Evolutionary conservation across 2,797 vertebrate genomes (phyloP).

Genomic region (Crotalus adamanteus): DNA sequence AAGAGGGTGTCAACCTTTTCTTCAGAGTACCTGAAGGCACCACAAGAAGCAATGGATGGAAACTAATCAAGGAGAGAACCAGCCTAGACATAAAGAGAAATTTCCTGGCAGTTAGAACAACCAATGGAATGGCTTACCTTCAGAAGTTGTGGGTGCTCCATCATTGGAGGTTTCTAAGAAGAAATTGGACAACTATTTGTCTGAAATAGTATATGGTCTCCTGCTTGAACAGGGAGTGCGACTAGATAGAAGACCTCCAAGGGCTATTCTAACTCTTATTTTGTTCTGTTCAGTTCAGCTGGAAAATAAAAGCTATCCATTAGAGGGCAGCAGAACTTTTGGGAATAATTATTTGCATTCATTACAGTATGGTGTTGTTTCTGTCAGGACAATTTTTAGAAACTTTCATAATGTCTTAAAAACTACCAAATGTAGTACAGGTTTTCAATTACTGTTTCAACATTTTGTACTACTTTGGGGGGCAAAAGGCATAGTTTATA

Average conservation of each 20-base stretch:
- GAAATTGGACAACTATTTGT: too few relatives aligned
- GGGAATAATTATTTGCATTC: neutral
- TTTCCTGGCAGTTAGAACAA: neutral
- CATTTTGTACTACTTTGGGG: neutral
- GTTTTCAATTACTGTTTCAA: neutral
- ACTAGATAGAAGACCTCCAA: neutral
- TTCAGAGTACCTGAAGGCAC: neutral
- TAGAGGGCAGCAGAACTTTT: conserved; percentile 48
- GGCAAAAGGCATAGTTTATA: neutral
- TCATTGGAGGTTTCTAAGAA: neutral
- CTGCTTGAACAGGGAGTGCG: neutral
- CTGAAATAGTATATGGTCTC: neutral
- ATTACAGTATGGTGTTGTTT: neutral
- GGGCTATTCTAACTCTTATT: neutral
- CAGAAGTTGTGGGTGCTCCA: neutral
- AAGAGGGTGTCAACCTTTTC: neutral
- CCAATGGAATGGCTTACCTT: neutral
- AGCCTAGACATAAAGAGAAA: neutral
- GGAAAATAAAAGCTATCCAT: conserved; percentile 1
- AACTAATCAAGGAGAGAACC: neutral
- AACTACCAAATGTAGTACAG: neutral
- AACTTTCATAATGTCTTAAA: neutral
- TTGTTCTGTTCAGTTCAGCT: neutral
- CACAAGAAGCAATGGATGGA: neutral
- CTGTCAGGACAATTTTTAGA: neutral